phyloP scores from a whole-genome alignment of 2,113 vertebrate genomes.

The Epinephelus moara region DNA sequence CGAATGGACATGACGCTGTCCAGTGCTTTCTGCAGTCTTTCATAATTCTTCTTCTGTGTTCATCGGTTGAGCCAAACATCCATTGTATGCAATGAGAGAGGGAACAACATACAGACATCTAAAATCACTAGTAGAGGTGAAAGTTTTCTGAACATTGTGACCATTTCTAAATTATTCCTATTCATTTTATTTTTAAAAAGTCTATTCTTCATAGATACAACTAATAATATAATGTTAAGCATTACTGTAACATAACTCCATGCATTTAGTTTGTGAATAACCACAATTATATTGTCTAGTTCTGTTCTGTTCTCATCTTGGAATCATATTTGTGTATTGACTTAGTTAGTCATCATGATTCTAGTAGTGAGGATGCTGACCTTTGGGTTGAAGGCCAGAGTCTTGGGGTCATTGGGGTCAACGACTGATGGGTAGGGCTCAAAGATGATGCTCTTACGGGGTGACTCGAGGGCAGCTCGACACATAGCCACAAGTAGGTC shows the following conservation, averaged over 20 bases:
- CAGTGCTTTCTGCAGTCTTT: constrained; percentile 97
- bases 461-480: constrained; percentile 96
- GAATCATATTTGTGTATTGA: background rate
- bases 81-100: constrained; percentile 63
- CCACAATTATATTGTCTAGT: background rate
- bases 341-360: background rate
- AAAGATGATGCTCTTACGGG: constrained; percentile 99
- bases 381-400: constrained; percentile 99
- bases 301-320: background rate
- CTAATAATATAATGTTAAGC: background rate
- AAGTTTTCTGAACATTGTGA: background rate
- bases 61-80: constrained; percentile 64
- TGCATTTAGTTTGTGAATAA: background rate
- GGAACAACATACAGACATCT: constrained; percentile 68
- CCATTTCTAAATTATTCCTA: background rate
- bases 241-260: background rate
- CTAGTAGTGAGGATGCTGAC: constrained; percentile 75
- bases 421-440: constrained; percentile 99
- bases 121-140: constrained; percentile 45
- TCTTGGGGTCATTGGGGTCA: constrained; percentile 98
- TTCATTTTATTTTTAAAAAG: background rate
- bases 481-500: constrained; percentile 99
- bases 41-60: constrained; percentile 98
- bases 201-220: background rate
- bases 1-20: constrained; percentile 99